Percentiles rank a stretch among this genome's conserved stretches.
phyloP scores from a whole-genome alignment of 2,888 invertebrate genomes.

The Ophion slaviceki region DNA sequence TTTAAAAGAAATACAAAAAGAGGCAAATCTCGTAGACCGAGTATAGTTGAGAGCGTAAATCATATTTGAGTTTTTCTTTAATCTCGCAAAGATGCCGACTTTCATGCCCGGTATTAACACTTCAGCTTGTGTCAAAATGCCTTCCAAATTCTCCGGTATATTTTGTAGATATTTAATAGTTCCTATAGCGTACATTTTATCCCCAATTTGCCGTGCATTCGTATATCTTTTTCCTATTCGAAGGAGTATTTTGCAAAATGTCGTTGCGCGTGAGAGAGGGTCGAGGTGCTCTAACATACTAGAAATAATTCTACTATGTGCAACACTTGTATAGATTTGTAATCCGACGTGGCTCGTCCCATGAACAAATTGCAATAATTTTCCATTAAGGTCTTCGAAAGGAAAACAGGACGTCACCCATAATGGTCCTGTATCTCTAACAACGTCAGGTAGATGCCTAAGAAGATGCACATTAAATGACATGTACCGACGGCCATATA shows the following conservation, averaged over 20 bases:
- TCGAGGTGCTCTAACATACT: constrained; percentile 43
- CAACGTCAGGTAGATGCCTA: constrained; percentile 36
- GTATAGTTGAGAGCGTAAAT: constrained; percentile 43
- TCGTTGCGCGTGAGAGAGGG: constrained; percentile 21
- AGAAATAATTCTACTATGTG: constrained; percentile 38
- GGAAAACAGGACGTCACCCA: constrained; percentile 54
- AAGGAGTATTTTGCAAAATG: constrained; percentile 42
- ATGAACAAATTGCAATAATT: constrained; percentile 14
- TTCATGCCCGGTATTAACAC: constrained; percentile 25
- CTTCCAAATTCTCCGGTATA: constrained; percentile 25
- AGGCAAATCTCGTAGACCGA: constrained; percentile 37
- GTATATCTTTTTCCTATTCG: constrained; percentile 27
- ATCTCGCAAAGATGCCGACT: constrained; percentile 29
- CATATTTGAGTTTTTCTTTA: constrained; percentile 35
- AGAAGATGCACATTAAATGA: constrained; percentile 50
- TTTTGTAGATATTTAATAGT: constrained; percentile 24
- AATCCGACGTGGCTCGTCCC: constrained; percentile 8
- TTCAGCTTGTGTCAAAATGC: constrained; percentile 20
- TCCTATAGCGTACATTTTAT: constrained; percentile 26
- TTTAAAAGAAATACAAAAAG: constrained; percentile 41
- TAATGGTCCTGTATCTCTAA: constrained; percentile 49
- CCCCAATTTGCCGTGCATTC: constrained; percentile 31
- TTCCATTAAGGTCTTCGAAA: constrained; percentile 58
- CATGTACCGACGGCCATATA: constrained; percentile 49
- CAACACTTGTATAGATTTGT: constrained; percentile 40